A percentile compares a stretch with the other conserved stretches of the same genome.
Evolutionary conservation across 2,797 vertebrate genomes (phyloP).

Genomic region (Botia almorhae): DNA sequence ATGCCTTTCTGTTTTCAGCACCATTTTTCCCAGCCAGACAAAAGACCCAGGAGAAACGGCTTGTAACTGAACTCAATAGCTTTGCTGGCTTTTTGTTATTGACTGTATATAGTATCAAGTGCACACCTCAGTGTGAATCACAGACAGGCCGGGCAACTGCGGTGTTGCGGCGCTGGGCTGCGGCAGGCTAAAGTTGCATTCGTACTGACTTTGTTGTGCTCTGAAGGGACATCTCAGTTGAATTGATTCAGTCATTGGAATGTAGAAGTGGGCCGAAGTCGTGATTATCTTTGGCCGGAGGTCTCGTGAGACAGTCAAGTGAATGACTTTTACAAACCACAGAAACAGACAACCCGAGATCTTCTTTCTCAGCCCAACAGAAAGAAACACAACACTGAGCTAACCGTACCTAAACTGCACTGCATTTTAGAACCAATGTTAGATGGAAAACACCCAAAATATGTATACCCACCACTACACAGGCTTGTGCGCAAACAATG

Average conservation of each 20-base stretch:
- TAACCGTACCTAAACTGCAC: conserved; percentile 6
- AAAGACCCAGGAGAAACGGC: conserved; percentile 10
- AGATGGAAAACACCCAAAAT: conserved; percentile 19
- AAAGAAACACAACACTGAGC: conserved; percentile 1
- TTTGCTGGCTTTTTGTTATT: conserved; percentile 31
- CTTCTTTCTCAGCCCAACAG: conserved; percentile 39
- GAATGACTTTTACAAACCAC: conserved; percentile 59
- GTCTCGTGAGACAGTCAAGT: conserved; percentile 52
- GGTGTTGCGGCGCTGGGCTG: conserved; percentile 37
- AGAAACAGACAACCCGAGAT: conserved; percentile 47
- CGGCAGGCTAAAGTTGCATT: conserved; percentile 47
- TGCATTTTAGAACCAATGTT: conserved; percentile 20
- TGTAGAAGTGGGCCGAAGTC: conserved; percentile 60
- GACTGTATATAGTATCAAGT: conserved; percentile 43
- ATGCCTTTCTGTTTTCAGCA: conserved; percentile 24
- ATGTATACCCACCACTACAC: not conserved
- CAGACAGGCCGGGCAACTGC: conserved; percentile 11
- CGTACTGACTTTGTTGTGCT: conserved; percentile 51
- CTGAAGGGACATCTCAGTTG: conserved; percentile 50
- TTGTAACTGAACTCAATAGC: conserved; percentile 40
- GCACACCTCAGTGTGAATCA: conserved; percentile 36
- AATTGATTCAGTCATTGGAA: conserved; percentile 61
- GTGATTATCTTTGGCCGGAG: conserved; percentile 59
- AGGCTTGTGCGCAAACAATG: conserved; percentile 8
- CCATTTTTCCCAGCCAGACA: conserved; percentile 12